Evolutionary conservation across 2,888 invertebrate species (phyloP).

Genomic region (Rapana venosa): DNA sequence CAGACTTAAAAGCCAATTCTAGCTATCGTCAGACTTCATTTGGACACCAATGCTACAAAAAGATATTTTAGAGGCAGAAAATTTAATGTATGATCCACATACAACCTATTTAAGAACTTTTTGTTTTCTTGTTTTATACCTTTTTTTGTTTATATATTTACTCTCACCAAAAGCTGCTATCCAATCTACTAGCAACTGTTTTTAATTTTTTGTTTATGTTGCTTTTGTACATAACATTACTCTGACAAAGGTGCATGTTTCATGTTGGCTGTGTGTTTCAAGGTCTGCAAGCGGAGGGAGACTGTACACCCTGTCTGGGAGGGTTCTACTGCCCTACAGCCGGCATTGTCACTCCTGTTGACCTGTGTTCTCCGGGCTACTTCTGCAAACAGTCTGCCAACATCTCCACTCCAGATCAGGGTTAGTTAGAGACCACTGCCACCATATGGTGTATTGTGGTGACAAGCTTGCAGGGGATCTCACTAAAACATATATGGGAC

Average conservation of each 20-base stretch:
- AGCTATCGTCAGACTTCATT: too few species aligned
- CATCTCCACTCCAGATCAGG: conserved; percentile 72
- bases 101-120: too few species aligned
- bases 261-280: conserved; percentile 20
- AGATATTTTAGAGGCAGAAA: too few species aligned
- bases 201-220: background rate
- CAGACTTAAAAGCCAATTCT: too few species aligned
- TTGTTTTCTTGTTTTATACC: too few species aligned
- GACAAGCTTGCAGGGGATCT: too few species aligned
- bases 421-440: conserved; percentile 47
- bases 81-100: too few species aligned
- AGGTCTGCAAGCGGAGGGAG: conserved; percentile 60
- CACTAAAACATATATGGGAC: too few species aligned
- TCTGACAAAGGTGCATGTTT: background rate
- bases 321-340: conserved; percentile 73
- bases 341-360: conserved; percentile 69
- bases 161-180: too few species aligned
- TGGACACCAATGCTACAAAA: too few species aligned
- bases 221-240: background rate
- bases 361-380: conserved; percentile 72
- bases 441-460: background rate
- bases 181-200: too few species aligned
- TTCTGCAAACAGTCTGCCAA: conserved; percentile 74
- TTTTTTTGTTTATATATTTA: too few species aligned
- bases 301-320: conserved; percentile 73